phyloP scores from a whole-genome alignment of 1,140 invertebrate genomes.

The Lasioglossum albipes region DNA sequence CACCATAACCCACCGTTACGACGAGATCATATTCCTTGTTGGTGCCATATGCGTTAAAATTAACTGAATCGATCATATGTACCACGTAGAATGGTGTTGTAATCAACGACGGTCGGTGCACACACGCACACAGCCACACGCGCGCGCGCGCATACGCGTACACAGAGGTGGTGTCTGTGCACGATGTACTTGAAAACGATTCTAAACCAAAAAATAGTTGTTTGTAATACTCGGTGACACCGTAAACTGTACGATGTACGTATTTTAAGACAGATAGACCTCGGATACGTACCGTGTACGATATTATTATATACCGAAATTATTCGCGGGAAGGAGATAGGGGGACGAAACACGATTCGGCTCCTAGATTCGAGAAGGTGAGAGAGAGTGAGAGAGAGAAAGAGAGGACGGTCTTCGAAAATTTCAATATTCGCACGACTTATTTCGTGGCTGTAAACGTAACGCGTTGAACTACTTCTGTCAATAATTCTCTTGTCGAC shows the following conservation, averaged over 20 bases:
- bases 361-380: conserved; percentile 33
- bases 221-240: conserved; percentile 60
- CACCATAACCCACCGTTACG: conserved; percentile 77
- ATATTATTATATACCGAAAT: conserved; percentile 23
- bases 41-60: conserved; percentile 72
- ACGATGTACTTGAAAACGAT: conserved; percentile 44
- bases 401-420: conserved; percentile 34
- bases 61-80: conserved; percentile 49
- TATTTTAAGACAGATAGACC: conserved; percentile 36
- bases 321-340: conserved; percentile 5
- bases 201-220: conserved; percentile 50
- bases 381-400: too few relatives aligned
- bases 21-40: conserved; percentile 63
- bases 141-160: too few relatives aligned
- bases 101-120: conserved; percentile 38
- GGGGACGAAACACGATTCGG: conserved; percentile 26
- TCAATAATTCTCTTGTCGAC: conserved; percentile 59
- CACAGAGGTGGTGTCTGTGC: conserved; percentile 35
- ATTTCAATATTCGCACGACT: conserved; percentile 49
- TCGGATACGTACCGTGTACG: conserved; percentile 33
- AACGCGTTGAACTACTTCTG: conserved; percentile 52
- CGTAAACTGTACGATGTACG: conserved; percentile 39
- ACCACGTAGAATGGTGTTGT: conserved; percentile 49
- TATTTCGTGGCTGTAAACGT: conserved; percentile 47
- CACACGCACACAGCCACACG: background rate